Base-by-base conservation (phyloP, 2,113 vertebrate genomes). In the Philantomba maxwellii region DNA sequence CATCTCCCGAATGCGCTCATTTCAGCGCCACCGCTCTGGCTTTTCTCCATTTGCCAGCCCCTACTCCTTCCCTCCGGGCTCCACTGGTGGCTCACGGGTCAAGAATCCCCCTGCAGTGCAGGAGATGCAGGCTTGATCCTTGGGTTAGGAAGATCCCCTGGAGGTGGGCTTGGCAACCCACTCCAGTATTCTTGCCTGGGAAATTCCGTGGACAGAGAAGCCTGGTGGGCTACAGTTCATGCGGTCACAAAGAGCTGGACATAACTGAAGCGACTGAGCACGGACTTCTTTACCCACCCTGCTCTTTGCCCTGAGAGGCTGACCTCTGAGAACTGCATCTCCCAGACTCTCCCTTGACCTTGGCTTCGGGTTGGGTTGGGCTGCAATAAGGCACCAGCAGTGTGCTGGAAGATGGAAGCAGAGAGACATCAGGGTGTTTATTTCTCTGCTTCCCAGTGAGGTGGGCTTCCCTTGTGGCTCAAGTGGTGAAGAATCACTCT, bases 261-360 rank as follows among this genome's bases (percentile, higher is more conserved):
- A 43, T 6, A 26, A 43, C 6, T 26, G 36, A 43, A 75, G 39
- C 0, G 0, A 43, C 12, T 7, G 3, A 28, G 19, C 14, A 3
- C 15, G 1, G 6, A 26, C 15, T n/a, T 30, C 33, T 17, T 43
- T 23, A 25, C 25, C 70, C 13, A 1, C n/a, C 26, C 23, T 57
- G 73, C 47, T 55, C 23, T 36, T 28, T 83, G 47, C 16, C 16
- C 23, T 51, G 2, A 36, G n/a, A 81, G 33, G 12, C 47, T 80
- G n/a, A 28, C 30, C 28, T 15, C 47, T 21, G 81, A 84, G 77
- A 58, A 53, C 7, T 1, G 6, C 7, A 25, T 78, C 49, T 26
- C 36, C 28, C 19, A 19, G 51, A 15, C 12, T 23, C 6, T 30
- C 30, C 64, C 33, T 78, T 39, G 45, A 62, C 77, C 26, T 28